Evolutionary conservation across 2,797 vertebrate genomes (phyloP).

Genomic region (Pangasius macronema): DNA sequence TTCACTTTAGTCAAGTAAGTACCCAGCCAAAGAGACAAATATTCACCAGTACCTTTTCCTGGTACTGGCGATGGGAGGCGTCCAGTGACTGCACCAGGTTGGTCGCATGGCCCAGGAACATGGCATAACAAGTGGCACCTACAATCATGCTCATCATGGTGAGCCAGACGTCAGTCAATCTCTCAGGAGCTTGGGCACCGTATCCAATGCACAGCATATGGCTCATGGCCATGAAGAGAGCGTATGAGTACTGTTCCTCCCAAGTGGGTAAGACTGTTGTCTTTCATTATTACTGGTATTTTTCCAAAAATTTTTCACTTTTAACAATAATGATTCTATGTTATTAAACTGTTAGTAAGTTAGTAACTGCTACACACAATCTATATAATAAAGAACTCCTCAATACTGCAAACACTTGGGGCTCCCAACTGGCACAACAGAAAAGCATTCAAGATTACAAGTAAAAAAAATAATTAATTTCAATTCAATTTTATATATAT

Average conservation of each 20-base stretch:
- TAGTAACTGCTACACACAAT: neutral
- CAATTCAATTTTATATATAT: neutral
- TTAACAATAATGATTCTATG: too few species aligned
- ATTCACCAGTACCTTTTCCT: conserved; percentile 85
- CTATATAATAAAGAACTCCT: neutral
- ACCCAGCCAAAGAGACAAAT: neutral
- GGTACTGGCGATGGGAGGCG: conserved; percentile 93
- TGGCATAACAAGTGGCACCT: conserved; percentile 94
- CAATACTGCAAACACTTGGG: neutral
- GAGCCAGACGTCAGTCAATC: conserved; percentile 82
- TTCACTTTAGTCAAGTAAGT: neutral
- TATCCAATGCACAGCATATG: conserved; percentile 98
- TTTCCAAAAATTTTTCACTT: too few species aligned
- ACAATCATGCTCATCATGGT: conserved; percentile 95
- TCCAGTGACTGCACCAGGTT: conserved; percentile 93
- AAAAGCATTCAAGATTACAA: neutral
- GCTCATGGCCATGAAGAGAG: conserved; percentile 95
- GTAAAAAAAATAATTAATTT: neutral
- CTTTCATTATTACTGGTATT: too few species aligned
- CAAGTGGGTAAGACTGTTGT: too few species aligned
- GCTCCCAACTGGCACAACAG: neutral
- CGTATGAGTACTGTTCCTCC: conserved; percentile 92
- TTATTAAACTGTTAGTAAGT: neutral
- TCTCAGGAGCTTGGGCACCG: conserved; percentile 86
- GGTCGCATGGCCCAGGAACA: conserved; percentile 94